Conservation (phyloP, 1,140 invertebrate species). For the Augochlora pura region DNA sequence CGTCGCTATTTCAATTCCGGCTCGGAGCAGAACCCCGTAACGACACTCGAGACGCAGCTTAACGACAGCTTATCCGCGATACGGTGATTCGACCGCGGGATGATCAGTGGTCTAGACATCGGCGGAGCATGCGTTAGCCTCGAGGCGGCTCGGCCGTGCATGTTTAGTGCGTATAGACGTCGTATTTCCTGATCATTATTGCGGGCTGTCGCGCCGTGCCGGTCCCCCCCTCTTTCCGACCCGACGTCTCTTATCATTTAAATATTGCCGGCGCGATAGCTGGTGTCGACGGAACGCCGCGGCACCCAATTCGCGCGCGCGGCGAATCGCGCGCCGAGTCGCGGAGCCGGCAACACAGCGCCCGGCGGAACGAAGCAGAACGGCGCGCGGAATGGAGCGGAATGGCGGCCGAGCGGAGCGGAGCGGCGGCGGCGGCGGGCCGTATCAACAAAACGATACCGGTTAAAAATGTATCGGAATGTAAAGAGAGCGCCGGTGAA, state of each 20-base stretch:
- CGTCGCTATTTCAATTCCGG: neutral
- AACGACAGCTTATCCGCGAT: conserved; percentile 26
- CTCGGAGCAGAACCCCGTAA: neutral
- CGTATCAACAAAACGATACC: conserved; percentile 37
- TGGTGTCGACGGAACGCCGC: conserved; percentile 18
- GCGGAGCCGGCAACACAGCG: no score
- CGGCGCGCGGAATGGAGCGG: conserved; percentile 2
- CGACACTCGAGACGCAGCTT: neutral
- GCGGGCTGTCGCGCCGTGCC: conserved; percentile 19
- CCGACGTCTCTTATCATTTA: conserved; percentile 51
- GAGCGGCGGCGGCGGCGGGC: no score
- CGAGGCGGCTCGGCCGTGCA: conserved; percentile 6
- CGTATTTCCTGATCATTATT: conserved; percentile 61
- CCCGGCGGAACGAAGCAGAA: no score
- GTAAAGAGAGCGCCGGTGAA: conserved; percentile 35
- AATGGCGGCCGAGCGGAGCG: neutral
- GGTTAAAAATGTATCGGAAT: conserved; percentile 53
- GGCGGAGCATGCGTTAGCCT: conserved; percentile 13
- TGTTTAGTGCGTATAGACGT: conserved; percentile 24
- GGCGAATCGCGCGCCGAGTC: neutral
- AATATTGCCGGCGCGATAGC: conserved; percentile 55
- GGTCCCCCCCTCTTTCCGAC: neutral
- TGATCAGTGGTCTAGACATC: conserved; percentile 32
- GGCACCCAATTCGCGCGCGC: no score
- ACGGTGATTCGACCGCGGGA: conserved; percentile 29